Conservation (phyloP, 1,140 invertebrate species). For the Hormaphis cornu region DNA sequence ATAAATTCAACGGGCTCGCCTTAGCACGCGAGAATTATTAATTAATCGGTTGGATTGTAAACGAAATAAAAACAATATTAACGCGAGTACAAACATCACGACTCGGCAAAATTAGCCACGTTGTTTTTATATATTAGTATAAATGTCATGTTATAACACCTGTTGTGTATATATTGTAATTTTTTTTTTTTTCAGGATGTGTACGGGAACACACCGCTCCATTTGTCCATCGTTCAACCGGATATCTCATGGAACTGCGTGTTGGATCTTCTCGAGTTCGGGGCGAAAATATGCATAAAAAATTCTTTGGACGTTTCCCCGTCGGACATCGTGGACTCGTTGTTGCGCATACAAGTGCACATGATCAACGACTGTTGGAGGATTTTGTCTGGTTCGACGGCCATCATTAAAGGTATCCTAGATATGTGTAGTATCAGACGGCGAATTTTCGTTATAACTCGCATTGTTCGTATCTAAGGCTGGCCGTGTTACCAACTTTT, state of each 20-base stretch:
- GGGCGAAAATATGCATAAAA: conserved; percentile 44
- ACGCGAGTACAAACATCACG: too few relatives aligned
- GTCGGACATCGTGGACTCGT: conserved; percentile 39
- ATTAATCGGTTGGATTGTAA: too few relatives aligned
- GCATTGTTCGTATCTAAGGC: too few relatives aligned
- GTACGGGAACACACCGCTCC: conserved; percentile 50
- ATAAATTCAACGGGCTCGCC: too few relatives aligned
- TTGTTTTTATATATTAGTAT: too few relatives aligned
- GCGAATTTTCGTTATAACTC: too few relatives aligned
- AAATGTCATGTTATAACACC: too few relatives aligned
- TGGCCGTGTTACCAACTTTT: too few relatives aligned
- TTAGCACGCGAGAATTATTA: too few relatives aligned
- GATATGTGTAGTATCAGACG: background rate
- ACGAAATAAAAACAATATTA: too few relatives aligned
- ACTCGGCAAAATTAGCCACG: too few relatives aligned
- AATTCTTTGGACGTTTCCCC: conserved; percentile 46
- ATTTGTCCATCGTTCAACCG: conserved; percentile 47
- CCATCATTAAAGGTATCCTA: background rate
- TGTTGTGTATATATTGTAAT: too few relatives aligned
- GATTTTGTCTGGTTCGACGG: conserved; percentile 11
- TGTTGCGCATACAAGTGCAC: conserved; percentile 26
- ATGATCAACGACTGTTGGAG: conserved; percentile 32
- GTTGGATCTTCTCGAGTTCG: conserved; percentile 47
- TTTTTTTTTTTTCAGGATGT: conserved; percentile 46
- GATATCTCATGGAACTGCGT: conserved; percentile 48